phyloP scores from a whole-genome alignment of 1,140 invertebrate species.

The Helicoverpa zea region DNA sequence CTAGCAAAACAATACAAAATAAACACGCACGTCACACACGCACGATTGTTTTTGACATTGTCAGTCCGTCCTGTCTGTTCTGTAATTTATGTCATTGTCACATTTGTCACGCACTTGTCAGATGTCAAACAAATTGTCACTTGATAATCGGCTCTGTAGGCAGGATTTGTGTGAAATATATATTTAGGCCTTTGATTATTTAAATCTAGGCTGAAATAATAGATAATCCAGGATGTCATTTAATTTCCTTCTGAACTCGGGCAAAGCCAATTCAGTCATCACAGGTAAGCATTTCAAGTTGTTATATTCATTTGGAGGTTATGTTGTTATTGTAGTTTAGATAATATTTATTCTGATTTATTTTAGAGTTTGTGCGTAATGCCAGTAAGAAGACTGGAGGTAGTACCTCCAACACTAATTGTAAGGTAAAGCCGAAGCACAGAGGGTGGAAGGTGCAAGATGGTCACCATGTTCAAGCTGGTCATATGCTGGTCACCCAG shows the following conservation, averaged over 20 bases:
- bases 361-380: constrained; percentile 85
- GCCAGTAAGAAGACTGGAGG: constrained; percentile 91
- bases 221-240: constrained; percentile 41
- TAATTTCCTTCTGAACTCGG: constrained; percentile 43
- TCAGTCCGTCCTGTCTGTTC: too few species aligned
- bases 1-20: background rate
- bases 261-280: constrained; percentile 39
- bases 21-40: background rate
- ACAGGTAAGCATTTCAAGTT: constrained; percentile 46
- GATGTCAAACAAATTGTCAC: background rate
- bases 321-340: background rate
- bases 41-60: too few species aligned
- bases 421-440: constrained; percentile 90
- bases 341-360: constrained; percentile 3
- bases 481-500: constrained; percentile 91
- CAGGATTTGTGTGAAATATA: too few species aligned
- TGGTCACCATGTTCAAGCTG: constrained; percentile 88
- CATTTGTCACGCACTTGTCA: background rate
- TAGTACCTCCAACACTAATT: constrained; percentile 89
- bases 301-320: constrained; percentile 11
- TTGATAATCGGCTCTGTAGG: background rate
- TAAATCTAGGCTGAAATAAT: background rate
- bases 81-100: too few species aligned
- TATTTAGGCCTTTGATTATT: too few species aligned
- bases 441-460: constrained; percentile 91